Conservation (phyloP, 2,797 vertebrate species). For the Prionace glauca region DNA sequence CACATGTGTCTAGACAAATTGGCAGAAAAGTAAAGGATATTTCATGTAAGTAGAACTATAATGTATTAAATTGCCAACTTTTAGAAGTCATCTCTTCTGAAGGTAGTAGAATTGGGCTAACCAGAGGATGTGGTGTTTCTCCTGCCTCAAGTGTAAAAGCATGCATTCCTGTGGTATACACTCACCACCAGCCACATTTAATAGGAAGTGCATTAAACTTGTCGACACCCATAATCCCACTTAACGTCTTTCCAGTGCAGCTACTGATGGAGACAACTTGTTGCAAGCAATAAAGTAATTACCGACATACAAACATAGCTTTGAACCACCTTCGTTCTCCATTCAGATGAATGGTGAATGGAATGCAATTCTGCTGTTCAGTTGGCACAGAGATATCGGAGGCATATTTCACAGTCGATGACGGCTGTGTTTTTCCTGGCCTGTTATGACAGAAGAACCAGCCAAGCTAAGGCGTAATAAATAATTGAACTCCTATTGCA, state of each 20-base stretch:
- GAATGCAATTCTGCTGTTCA: not conserved
- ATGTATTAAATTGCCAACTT: not conserved
- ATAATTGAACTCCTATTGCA: not conserved
- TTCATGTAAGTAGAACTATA: not conserved
- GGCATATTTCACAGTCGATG: not conserved
- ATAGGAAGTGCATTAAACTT: not conserved
- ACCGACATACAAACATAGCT: not conserved
- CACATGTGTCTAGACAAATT: not conserved
- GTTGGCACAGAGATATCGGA: not conserved
- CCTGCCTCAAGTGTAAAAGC: not conserved
- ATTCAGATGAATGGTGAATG: not conserved
- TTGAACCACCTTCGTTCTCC: not conserved
- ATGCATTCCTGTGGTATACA: not conserved
- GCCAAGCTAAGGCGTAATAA: not conserved
- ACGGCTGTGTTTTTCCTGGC: not conserved
- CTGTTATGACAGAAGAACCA: not conserved
- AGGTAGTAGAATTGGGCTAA: not conserved
- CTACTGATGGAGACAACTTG: not conserved
- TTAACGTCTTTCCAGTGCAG: not conserved
- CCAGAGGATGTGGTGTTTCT: not conserved
- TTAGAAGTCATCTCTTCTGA: not conserved
- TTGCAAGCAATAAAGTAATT: constrained; percentile 10
- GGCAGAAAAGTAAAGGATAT: not conserved
- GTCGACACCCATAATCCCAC: not conserved
- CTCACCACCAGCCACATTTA: not conserved